A percentile compares a stretch with the other conserved stretches of the same genome.
Evolutionary conservation across 2,797 vertebrate species (phyloP).

Genomic region (Acrossocheilus fasciatus): DNA sequence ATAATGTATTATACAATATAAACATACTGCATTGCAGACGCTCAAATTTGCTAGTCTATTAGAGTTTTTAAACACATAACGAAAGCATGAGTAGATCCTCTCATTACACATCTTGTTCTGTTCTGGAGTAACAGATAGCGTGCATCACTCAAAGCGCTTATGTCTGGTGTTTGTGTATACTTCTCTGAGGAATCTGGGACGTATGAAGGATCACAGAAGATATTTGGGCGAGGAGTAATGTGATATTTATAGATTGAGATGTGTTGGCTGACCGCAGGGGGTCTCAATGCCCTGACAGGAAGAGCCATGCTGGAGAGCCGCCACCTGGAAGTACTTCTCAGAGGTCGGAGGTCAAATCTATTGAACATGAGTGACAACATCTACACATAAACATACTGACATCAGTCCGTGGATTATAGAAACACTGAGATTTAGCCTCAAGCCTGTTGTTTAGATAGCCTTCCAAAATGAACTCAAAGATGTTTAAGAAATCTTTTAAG

Average conservation of each 20-base stretch:
- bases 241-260: conserved; percentile 72
- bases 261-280: conserved; percentile 70
- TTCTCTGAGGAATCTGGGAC: conserved; percentile 43
- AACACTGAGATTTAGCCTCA: conserved; percentile 43
- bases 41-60: not conserved
- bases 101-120: conserved; percentile 30
- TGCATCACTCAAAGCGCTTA: conserved; percentile 3
- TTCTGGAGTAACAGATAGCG: not conserved
- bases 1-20: not conserved
- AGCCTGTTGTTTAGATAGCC: conserved; percentile 8
- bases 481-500: not conserved
- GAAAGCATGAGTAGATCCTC: not conserved
- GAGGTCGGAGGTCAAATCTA: conserved; percentile 76
- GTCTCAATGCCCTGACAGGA: conserved; percentile 60
- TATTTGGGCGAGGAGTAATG: conserved; percentile 66
- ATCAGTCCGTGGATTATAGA: conserved; percentile 66
- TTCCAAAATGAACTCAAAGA: not conserved
- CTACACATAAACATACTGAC: conserved; percentile 70
- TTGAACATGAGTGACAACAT: conserved; percentile 81
- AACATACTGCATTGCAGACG: not conserved
- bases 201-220: conserved; percentile 51
- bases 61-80: not conserved
- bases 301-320: conserved; percentile 66
- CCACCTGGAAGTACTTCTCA: conserved; percentile 84
- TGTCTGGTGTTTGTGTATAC: conserved; percentile 45